These are phyloP conservation scores for Sacculina carcini DNA, from an alignment of 2,888 invertebrate genomes.

Conservation along the genomic window DNA sequence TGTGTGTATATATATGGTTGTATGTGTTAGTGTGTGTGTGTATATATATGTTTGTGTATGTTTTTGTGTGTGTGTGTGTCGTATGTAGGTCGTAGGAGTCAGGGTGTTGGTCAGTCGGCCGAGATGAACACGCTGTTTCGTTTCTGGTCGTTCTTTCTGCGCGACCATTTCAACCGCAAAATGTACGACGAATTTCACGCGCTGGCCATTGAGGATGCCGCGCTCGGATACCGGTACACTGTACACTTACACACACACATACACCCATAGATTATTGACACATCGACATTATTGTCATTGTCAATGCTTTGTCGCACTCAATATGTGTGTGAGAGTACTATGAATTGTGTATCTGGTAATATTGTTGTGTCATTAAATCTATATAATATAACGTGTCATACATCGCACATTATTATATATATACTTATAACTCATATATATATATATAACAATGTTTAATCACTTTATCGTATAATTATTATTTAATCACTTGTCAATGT, in stretches of 20 bases:
- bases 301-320: neutral
- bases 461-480: no score
- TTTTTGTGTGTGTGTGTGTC: no score
- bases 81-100: conserved; percentile 68
- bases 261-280: neutral
- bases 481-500: no score
- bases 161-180: conserved; percentile 88
- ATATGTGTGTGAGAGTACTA: no score
- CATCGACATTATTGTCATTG: neutral
- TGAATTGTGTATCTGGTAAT: no score
- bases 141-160: conserved; percentile 97
- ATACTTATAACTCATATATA: neutral
- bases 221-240: conserved; percentile 60
- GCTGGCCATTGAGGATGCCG: conserved; percentile 78
- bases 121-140: conserved; percentile 99
- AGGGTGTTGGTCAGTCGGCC: conserved; percentile 79
- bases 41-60: no score
- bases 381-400: no score
- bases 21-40: no score
- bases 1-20: no score
- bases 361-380: no score
- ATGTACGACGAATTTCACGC: conserved; percentile 92
- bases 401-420: neutral
- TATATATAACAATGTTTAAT: no score
- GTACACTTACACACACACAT: neutral